These are phyloP conservation scores for Rhimphoctona megacephalus DNA, from an alignment of 2,888 invertebrate genomes.

Conservation along the genomic window DNA sequence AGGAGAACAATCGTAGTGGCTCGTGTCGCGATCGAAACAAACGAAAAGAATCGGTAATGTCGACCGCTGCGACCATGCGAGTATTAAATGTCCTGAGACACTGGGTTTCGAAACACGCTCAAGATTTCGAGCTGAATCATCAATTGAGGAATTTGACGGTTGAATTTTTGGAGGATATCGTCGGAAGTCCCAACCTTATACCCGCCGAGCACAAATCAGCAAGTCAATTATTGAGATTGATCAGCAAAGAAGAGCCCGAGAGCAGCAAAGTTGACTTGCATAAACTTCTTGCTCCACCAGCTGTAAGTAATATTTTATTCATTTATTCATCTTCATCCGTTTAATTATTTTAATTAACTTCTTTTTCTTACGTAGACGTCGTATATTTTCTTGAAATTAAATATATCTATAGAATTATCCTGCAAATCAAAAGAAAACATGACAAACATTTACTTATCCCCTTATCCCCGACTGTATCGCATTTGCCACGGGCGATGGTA, in stretches of 20 bases:
- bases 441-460: too few relatives aligned
- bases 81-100: constrained; percentile 95
- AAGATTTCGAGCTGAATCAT: constrained; percentile 93
- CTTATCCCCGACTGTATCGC: too few relatives aligned
- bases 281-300: constrained; percentile 89
- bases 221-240: constrained; percentile 91
- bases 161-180: constrained; percentile 95
- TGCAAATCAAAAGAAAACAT: too few relatives aligned
- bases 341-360: too few relatives aligned
- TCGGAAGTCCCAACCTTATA: constrained; percentile 92
- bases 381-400: too few relatives aligned
- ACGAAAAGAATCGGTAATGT: constrained; percentile 92
- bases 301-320: constrained; percentile 85
- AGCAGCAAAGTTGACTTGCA: constrained; percentile 89
- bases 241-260: constrained; percentile 91
- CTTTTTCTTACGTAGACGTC: too few relatives aligned
- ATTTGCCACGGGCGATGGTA: too few relatives aligned
- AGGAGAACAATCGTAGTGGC: constrained; percentile 75
- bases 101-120: constrained; percentile 96
- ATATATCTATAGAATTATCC: too few relatives aligned
- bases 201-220: constrained; percentile 96
- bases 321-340: constrained; percentile 9
- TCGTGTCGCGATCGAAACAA: constrained; percentile 86
- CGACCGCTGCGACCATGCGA: constrained; percentile 97
- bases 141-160: constrained; percentile 91